A percentile compares a stretch with the other conserved stretches of the same genome.
These are phyloP conservation scores for Zygaena filipendulae DNA, from an alignment of 2,888 invertebrate species.

Conservation along the genomic window DNA sequence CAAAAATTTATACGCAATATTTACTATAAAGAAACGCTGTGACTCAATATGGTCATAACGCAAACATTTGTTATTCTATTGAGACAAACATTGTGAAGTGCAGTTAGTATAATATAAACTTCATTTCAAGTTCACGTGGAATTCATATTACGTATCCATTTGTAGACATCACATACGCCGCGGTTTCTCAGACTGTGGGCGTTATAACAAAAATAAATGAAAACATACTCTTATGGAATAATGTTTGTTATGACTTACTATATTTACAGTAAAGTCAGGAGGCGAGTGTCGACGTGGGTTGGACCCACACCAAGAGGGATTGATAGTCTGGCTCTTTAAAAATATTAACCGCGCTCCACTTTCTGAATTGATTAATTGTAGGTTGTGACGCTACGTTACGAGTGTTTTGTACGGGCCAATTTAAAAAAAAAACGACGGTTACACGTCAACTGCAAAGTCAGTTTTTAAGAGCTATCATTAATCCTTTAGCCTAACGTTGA, in stretches of 20 bases:
- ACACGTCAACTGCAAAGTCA: slow-evolving; percentile 27
- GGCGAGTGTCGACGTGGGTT: slow-evolving; percentile 40
- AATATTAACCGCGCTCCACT: slow-evolving; percentile 49
- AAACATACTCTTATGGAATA: no score
- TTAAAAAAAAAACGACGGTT: slow-evolving; percentile 31
- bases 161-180: slow-evolving; percentile 43
- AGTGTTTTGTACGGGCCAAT: slow-evolving; percentile 36
- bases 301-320: slow-evolving; percentile 64
- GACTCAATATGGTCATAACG: no score
- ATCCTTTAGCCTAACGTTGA: slow-evolving; percentile 27
- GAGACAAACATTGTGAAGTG: no score
- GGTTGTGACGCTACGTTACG: slow-evolving; percentile 34
- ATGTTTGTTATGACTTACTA: slow-evolving; percentile 59
- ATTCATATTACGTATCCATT: no score
- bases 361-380: slow-evolving; percentile 63
- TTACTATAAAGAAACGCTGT: no score
- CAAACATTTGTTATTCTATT: no score
- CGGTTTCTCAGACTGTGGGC: slow-evolving; percentile 37
- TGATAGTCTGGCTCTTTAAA: slow-evolving; percentile 45
- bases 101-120: no score
- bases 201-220: slow-evolving; percentile 58
- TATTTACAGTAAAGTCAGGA: slow-evolving; percentile 36
- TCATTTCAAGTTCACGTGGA: no score
- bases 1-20: no score
- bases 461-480: slow-evolving; percentile 42